Evolutionary conservation across 2,888 invertebrate genomes (phyloP).

Genomic region (Clusia tigrina): DNA sequence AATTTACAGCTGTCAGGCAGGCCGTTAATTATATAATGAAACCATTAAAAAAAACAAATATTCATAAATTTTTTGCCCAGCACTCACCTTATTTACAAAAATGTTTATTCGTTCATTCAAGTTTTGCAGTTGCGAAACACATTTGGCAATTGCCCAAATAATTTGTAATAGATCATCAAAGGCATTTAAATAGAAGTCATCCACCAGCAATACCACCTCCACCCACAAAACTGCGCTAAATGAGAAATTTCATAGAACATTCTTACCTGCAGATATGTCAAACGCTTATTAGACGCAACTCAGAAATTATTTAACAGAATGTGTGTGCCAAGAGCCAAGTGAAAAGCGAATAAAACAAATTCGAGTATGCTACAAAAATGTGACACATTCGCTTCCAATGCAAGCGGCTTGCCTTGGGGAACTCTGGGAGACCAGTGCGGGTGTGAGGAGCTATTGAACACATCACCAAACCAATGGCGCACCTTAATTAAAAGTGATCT

Average conservation of each 20-base stretch:
- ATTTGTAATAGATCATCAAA: not conserved
- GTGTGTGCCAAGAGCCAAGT: not conserved
- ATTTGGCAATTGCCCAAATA: slow-evolving; percentile 30
- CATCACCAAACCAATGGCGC: not conserved
- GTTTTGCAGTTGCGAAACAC: slow-evolving; percentile 37
- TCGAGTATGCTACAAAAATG: too few relatives aligned
- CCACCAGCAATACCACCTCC: slow-evolving; percentile 12
- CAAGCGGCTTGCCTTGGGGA: too few relatives aligned
- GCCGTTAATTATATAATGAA: too few relatives aligned
- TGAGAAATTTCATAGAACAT: slow-evolving; percentile 17
- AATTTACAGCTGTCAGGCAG: too few relatives aligned
- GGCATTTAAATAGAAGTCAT: not conserved
- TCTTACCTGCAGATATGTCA: slow-evolving; percentile 45
- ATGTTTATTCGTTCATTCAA: not conserved
- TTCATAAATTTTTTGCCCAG: too few relatives aligned
- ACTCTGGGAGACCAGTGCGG: too few relatives aligned
- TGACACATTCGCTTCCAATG: too few relatives aligned
- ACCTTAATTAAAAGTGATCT: not conserved
- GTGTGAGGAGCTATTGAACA: too few relatives aligned
- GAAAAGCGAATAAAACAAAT: not conserved
- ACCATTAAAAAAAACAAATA: too few relatives aligned
- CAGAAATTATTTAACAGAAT: slow-evolving; percentile 10
- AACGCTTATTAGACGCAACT: slow-evolving; percentile 48
- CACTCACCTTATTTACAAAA: not conserved
- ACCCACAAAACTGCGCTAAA: slow-evolving; percentile 35